phyloP scores from a whole-genome alignment of 2,888 invertebrate species.

The Selenia dentaria region DNA sequence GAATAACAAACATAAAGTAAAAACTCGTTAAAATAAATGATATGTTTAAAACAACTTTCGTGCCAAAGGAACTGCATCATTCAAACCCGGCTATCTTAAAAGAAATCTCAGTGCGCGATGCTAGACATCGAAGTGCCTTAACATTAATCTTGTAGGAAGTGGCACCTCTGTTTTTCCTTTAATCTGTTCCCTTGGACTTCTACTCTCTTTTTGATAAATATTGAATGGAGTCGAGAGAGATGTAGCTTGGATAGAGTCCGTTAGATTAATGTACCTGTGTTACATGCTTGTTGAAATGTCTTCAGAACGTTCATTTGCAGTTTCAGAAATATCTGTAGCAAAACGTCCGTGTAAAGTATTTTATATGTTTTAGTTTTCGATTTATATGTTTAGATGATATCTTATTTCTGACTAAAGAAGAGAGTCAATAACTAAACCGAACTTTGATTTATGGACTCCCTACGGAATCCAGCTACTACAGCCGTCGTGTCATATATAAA shows the following conservation, averaged over 20 bases:
- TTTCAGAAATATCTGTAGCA: too few relatives aligned
- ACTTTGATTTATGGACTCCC: too few relatives aligned
- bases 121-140: conserved; percentile 10
- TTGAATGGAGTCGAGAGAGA: conserved; percentile 26
- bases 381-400: too few relatives aligned
- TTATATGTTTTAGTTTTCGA: too few relatives aligned
- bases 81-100: conserved; percentile 17
- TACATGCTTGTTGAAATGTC: neutral
- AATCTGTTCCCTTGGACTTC: conserved; percentile 30
- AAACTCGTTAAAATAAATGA: too few relatives aligned
- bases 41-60: neutral
- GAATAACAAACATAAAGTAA: too few relatives aligned
- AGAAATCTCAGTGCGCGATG: conserved; percentile 11
- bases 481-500: too few relatives aligned
- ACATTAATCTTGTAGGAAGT: conserved; percentile 26
- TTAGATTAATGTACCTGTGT: conserved; percentile 18
- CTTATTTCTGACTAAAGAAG: too few relatives aligned
- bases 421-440: too few relatives aligned
- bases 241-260: conserved; percentile 8
- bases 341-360: too few relatives aligned
- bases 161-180: conserved; percentile 33
- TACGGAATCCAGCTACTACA: too few relatives aligned
- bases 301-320: neutral
- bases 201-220: conserved; percentile 29
- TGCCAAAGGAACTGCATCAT: conserved; percentile 6